A percentile compares a stretch with the other conserved stretches of the same genome.
phyloP scores from a whole-genome alignment of 2,113 vertebrate species.

The Stictonetta naevosa region DNA sequence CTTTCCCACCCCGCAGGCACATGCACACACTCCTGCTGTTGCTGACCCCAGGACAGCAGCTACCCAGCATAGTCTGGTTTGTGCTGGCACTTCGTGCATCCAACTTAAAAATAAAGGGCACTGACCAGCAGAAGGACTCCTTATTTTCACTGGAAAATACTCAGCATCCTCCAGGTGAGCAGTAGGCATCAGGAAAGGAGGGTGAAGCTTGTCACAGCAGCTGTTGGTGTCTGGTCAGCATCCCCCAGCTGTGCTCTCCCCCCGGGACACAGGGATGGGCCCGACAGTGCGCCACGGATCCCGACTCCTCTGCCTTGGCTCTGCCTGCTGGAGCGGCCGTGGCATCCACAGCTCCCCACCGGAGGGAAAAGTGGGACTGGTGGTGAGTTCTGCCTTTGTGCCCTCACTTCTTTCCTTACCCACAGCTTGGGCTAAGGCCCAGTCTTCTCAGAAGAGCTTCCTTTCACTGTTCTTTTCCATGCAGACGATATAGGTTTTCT shows the following conservation, averaged over 20 bases:
- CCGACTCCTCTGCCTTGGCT: neutral
- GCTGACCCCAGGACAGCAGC: neutral
- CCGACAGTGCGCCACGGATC: neutral
- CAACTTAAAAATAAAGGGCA: neutral
- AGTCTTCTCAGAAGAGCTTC: neutral
- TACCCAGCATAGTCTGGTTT: neutral
- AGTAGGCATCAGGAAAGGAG: neutral
- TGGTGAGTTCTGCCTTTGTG: constrained; percentile 71
- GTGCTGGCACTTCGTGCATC: neutral
- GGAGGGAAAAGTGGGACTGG: constrained; percentile 73
- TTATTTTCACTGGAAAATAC: neutral
- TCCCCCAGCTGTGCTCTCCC: neutral
- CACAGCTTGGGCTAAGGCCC: neutral
- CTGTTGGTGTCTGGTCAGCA: neutral
- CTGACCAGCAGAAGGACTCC: neutral
- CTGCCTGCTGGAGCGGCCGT: neutral
- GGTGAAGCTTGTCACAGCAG: neutral
- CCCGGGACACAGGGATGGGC: neutral
- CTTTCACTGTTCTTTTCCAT: neutral
- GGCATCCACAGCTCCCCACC: constrained; percentile 77
- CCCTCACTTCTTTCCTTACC: neutral
- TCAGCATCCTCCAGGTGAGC: neutral
- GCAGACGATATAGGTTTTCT: neutral
- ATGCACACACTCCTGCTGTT: neutral
- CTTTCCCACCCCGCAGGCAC: neutral